phyloP scores from a whole-genome alignment of 2,888 invertebrate species.

The Zygothrica quintamaculata region DNA sequence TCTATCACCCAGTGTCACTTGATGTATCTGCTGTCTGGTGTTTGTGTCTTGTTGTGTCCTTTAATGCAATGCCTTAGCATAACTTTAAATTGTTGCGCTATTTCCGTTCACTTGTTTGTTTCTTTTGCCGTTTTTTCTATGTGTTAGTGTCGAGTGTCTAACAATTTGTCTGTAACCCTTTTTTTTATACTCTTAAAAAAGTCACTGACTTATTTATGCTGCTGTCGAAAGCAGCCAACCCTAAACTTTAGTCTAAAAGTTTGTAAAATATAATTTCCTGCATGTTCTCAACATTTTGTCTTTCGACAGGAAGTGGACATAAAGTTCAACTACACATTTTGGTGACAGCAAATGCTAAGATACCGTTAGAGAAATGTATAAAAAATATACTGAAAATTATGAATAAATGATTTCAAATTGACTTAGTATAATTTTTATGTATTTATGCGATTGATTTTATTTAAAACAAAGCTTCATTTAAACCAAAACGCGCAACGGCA shows the following conservation, averaged over 20 bases:
- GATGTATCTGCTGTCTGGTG: not conserved
- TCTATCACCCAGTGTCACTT: too few species aligned
- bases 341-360: slow-evolving; percentile 7
- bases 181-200: slow-evolving; percentile 5
- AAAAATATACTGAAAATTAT: not conserved
- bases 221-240: slow-evolving; percentile 21
- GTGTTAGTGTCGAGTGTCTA: slow-evolving; percentile 18
- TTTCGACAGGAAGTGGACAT: slow-evolving; percentile 38
- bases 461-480: not conserved
- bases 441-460: not conserved
- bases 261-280: slow-evolving; percentile 58
- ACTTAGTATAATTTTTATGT: not conserved
- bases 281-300: slow-evolving; percentile 25
- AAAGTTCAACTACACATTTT: slow-evolving; percentile 29
- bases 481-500: slow-evolving; percentile 3
- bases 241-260: slow-evolving; percentile 14
- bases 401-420: not conserved
- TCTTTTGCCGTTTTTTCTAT: too few species aligned
- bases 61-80: slow-evolving; percentile 16
- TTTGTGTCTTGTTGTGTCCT: slow-evolving; percentile 3
- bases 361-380: not conserved
- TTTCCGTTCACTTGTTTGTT: slow-evolving; percentile 41
- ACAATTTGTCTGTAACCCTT: slow-evolving; percentile 60
- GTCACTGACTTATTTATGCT: slow-evolving; percentile 32
- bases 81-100: slow-evolving; percentile 65